phyloP scores from a whole-genome alignment of 2,113 vertebrate species.

The Gallinago paraguaiae region DNA sequence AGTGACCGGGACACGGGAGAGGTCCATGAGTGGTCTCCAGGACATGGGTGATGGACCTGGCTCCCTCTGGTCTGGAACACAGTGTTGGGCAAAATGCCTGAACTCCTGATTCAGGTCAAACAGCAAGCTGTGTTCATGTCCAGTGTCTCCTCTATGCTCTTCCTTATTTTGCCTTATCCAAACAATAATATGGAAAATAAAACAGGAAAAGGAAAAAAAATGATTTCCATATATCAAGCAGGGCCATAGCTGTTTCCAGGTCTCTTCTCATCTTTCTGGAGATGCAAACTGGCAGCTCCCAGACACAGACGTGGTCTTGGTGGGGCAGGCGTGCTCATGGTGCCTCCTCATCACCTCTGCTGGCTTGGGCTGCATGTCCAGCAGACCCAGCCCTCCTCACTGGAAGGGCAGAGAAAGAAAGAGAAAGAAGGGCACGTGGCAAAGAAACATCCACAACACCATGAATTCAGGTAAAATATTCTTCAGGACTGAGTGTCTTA shows the following conservation, averaged over 20 bases:
- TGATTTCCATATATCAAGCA: background rate
- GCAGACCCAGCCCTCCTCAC: background rate
- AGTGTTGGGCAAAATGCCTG: background rate
- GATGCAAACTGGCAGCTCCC: background rate
- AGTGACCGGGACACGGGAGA: background rate
- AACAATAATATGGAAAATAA: background rate
- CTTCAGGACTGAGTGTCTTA: background rate
- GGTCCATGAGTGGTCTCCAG: background rate
- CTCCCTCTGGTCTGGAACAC: rapidly evolving
- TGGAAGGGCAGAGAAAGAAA: background rate
- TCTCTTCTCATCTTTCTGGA: background rate
- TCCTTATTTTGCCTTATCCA: background rate
- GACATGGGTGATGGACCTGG: too few species aligned
- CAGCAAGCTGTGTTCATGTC: background rate
- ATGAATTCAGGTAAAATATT: background rate
- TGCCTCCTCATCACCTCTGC: background rate
- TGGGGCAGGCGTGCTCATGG: rapidly evolving
- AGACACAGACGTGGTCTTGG: background rate
- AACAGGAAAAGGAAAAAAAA: background rate
- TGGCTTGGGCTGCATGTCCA: background rate
- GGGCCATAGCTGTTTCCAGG: background rate
- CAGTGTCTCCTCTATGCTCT: background rate
- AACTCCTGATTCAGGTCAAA: background rate
- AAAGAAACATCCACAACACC: too few species aligned
- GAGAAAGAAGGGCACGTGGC: too few species aligned